Evolutionary conservation across 2,113 vertebrate species (phyloP).

Genomic region (Hemicordylus capensis): DNA sequence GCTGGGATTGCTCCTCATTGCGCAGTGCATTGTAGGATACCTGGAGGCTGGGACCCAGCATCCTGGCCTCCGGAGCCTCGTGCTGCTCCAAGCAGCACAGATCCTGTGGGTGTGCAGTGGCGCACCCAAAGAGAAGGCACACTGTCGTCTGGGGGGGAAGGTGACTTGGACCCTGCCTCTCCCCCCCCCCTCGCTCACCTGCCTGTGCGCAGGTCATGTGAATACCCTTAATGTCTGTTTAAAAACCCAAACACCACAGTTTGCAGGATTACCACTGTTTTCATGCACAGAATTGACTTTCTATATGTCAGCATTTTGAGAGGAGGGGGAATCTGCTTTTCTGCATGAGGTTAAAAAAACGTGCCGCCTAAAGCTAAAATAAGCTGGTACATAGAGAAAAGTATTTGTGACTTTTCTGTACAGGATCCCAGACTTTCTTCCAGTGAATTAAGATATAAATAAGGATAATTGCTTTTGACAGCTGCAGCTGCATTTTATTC

Average conservation of each 20-base stretch:
- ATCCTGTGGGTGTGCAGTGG: no score
- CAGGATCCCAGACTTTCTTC: neutral
- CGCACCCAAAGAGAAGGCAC: no score
- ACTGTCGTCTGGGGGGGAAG: no score
- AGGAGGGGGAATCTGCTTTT: neutral
- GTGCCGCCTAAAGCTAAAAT: neutral
- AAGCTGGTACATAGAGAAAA: neutral
- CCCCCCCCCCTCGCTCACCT: no score
- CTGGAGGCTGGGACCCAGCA: no score
- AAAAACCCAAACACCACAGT: neutral
- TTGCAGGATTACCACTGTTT: neutral
- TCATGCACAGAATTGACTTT: neutral
- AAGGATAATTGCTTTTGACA: conserved; percentile 6
- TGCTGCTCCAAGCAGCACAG: no score
- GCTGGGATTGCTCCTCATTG: no score
- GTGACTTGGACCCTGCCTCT: no score
- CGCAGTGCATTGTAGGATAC: no score
- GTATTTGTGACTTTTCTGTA: neutral
- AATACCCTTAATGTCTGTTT: no score
- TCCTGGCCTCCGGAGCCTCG: no score
- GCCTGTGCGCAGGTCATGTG: no score
- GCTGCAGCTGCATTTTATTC: conserved; percentile 20
- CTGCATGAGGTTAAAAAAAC: neutral
- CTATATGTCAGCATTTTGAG: neutral
- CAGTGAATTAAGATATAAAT: conserved; percentile 5